Base-by-base conservation (phyloP, 1,140 invertebrate species). In the Planococcus citri region DNA sequence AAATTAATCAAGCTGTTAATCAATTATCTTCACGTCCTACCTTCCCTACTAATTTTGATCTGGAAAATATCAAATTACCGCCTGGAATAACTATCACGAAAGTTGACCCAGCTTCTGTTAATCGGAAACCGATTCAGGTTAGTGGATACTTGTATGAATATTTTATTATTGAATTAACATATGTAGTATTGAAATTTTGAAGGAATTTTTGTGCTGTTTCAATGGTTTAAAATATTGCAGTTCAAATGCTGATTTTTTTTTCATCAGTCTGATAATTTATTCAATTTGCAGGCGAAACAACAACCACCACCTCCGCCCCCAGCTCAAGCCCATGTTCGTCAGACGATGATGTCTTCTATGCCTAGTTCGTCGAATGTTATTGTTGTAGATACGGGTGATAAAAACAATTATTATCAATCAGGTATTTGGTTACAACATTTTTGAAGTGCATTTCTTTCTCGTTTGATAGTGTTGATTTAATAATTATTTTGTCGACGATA, bases 1-100 rank as follows among this genome's bases (percentile, higher is more conserved):
- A 76, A 70, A 76, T 76, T 57, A 76, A 74, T 70, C 74, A 76
- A 24, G 75, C 74, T 27, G 72, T 76, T 51, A 75, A 74, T 70
- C 70, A 71, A 20, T 69, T 75, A 51, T 73, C 73, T n/a, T 72
- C 73, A 58, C 68, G 70, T 24, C 67, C 73, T 24, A 57, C 72
- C 3, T 69, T 69, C 25, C 68, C 70, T 0, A 68, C 51, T 25
- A 38, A 69, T n/a, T 77, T 79, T 68, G 76, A 74, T 72, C 72
- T 90, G 71, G 86, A 88, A 33, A 86, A 88, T 76, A 76, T 91
- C 1, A 84, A 84, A 58, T 77, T 92, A 71, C 90, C 90, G 1
- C 89, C 89, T 8, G 89, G 88, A 6, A 92, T 92, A 25, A 91
- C 90, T 1, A 85, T 92, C 51, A 92, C 90, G 0, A 86, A 90